These are phyloP conservation scores for Holotrichia oblita DNA, from an alignment of 1,140 invertebrate species.

Conservation along the genomic window DNA sequence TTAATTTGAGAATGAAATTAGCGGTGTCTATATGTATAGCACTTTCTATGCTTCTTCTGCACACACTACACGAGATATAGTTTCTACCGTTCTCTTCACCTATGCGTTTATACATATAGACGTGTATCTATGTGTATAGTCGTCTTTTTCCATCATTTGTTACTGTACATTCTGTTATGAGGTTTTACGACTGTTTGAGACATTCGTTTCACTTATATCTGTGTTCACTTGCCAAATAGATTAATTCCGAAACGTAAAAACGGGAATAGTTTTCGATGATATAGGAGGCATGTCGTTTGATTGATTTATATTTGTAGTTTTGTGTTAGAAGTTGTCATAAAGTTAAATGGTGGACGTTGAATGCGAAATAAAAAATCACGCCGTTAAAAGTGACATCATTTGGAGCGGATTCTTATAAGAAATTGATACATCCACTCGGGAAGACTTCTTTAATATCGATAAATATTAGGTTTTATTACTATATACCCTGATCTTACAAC, in stretches of 20 bases:
- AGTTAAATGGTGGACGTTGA: background rate
- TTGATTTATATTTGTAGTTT: conserved; percentile 9
- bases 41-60: background rate
- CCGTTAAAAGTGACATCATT: background rate
- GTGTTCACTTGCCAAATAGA: conserved; percentile 15
- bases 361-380: background rate
- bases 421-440: too few species aligned
- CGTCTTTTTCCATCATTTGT: conserved; percentile 17
- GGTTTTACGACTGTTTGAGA: conserved; percentile 7
- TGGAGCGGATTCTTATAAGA: too few species aligned
- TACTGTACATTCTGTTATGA: conserved; percentile 13
- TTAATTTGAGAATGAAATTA: conserved; percentile 21
- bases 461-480: too few species aligned
- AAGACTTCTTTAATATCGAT: too few species aligned
- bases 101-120: background rate
- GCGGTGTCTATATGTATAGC: conserved; percentile 5
- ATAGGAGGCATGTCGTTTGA: background rate
- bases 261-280: conserved; percentile 16
- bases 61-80: too few species aligned
- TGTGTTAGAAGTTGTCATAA: background rate
- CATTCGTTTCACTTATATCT: conserved; percentile 2
- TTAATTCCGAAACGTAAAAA: conserved; percentile 20
- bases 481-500: too few species aligned
- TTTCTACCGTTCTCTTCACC: too few species aligned
- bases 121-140: background rate